Percentiles rank a stretch among this genome's conserved stretches.
Conservation (phyloP, 1,140 invertebrate genomes). For the Conopomorpha cramerella region DNA sequence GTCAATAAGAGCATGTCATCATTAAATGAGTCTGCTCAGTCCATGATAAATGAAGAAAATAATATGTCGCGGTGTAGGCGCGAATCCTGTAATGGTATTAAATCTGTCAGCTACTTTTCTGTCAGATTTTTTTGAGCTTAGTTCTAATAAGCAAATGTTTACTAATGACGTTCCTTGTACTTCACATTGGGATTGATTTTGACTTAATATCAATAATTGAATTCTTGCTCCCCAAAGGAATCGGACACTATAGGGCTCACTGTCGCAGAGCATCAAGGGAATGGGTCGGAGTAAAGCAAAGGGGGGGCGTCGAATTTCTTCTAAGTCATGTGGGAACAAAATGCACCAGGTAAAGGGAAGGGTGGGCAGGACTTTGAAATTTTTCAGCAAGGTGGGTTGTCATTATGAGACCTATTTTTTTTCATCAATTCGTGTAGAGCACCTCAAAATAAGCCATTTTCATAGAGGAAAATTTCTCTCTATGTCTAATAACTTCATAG, state of each 20-base stretch:
- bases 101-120: background rate
- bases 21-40: background rate
- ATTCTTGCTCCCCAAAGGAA: background rate
- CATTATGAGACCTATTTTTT: too few relatives aligned
- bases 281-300: too few relatives aligned
- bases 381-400: too few relatives aligned
- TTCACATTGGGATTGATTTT: background rate
- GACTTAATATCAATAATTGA: constrained; percentile 2
- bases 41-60: background rate
- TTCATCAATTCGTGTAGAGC: too few relatives aligned
- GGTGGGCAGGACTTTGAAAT: too few relatives aligned
- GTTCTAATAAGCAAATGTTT: background rate
- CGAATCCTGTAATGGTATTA: background rate
- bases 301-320: too few relatives aligned
- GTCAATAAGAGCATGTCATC: background rate
- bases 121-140: constrained; percentile 1
- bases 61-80: background rate
- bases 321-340: too few relatives aligned
- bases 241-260: constrained; percentile 1
- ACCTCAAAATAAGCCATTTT: too few relatives aligned
- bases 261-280: background rate
- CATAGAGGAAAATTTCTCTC: too few relatives aligned
- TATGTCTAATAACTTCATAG: too few relatives aligned
- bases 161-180: background rate
- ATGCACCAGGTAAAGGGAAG: too few relatives aligned